These are phyloP conservation scores for Arvicola amphibius DNA, from an alignment of 2,797 vertebrate species.

Conservation along the genomic window DNA sequence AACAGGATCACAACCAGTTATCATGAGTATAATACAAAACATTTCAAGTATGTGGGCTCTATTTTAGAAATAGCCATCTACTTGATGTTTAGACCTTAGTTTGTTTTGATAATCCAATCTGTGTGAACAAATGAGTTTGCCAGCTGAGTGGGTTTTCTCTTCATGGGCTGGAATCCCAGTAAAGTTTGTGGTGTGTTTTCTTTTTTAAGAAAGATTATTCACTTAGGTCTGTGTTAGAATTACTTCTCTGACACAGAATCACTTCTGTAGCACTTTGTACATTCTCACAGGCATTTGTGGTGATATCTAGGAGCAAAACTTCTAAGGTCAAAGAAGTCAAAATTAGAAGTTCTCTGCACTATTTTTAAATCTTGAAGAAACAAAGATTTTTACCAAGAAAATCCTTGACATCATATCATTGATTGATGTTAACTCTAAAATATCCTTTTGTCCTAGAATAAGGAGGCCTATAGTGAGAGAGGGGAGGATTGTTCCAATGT, in stretches of 20 bases:
- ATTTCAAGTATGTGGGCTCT: background rate
- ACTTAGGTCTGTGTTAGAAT: constrained; percentile 32
- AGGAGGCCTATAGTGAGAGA: background rate
- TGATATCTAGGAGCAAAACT: background rate
- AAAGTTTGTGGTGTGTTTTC: background rate
- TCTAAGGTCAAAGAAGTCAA: background rate
- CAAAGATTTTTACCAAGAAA: background rate
- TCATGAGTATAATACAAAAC: background rate
- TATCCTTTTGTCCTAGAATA: background rate
- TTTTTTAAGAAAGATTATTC: background rate
- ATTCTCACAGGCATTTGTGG: background rate
- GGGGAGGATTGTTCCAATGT: background rate
- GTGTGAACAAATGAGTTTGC: background rate
- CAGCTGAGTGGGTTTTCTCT: background rate
- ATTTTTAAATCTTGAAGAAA: constrained; percentile 31
- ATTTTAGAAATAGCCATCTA: background rate
- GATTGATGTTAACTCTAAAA: background rate
- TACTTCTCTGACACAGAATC: constrained; percentile 41
- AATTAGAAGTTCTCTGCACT: background rate
- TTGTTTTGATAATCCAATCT: background rate
- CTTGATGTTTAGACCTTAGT: background rate
- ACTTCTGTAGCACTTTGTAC: constrained; percentile 10
- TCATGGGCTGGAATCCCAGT: background rate
- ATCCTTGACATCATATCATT: background rate
- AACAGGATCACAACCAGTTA: background rate